Evolutionary conservation across 2,888 invertebrate species (phyloP).

Genomic region (Galerucella nymphaeae): DNA sequence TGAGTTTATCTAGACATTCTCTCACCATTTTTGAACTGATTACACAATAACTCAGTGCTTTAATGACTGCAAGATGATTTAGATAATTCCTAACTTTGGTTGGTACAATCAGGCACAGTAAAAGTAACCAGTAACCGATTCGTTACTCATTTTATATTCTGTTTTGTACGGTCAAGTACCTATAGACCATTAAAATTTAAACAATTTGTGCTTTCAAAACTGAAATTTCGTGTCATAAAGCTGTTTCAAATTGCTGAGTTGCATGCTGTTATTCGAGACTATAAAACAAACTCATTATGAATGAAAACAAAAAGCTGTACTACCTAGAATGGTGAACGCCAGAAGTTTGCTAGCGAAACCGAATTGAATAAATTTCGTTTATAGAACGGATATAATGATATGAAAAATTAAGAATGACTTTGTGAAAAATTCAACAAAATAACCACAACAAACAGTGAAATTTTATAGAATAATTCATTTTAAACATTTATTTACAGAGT

Average conservation of each 20-base stretch:
- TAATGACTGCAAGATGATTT: no score
- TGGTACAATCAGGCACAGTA: no score
- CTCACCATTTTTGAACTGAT: no score
- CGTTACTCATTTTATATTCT: background rate
- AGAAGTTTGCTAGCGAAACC: constrained; percentile 6
- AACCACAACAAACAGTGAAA: background rate
- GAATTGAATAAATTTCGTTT: constrained; percentile 15
- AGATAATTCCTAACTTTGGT: no score
- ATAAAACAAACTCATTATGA: constrained; percentile 20
- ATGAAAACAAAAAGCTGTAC: constrained; percentile 18
- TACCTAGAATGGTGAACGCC: constrained; percentile 13
- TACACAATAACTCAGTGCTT: no score
- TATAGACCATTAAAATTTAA: constrained; percentile 3
- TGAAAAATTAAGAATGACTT: background rate
- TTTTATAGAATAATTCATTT: no score
- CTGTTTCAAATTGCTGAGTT: constrained; percentile 12
- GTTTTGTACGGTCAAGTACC: background rate
- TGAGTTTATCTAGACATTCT: no score
- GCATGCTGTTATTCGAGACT: constrained; percentile 18
- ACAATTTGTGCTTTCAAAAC: constrained; percentile 4
- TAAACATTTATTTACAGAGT: no score
- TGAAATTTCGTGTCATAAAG: constrained; percentile 17
- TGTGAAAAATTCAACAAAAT: background rate
- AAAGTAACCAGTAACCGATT: background rate
- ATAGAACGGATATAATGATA: background rate